These are phyloP conservation scores for Diplodus puntazzo DNA, from an alignment of 2,797 vertebrate genomes.

Conservation along the genomic window DNA sequence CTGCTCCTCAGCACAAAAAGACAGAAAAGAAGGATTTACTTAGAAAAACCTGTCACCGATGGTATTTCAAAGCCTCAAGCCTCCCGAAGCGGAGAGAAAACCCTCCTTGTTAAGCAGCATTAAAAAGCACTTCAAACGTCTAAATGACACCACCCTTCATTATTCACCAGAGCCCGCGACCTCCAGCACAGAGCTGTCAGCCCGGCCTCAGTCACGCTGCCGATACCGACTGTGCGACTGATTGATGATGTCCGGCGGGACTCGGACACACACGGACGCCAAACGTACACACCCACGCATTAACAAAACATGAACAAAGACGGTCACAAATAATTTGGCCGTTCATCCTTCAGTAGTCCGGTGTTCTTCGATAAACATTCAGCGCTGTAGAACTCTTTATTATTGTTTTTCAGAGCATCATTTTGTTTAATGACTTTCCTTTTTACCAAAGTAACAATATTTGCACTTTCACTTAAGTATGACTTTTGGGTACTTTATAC, in stretches of 20 bases:
- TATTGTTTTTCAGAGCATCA: background rate
- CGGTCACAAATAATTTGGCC: background rate
- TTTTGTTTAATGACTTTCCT: background rate
- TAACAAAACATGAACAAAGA: background rate
- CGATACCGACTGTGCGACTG: slow-evolving; percentile 55
- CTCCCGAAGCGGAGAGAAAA: slow-evolving; percentile 37
- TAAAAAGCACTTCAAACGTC: slow-evolving; percentile 67
- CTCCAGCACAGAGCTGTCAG: slow-evolving; percentile 67
- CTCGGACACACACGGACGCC: background rate
- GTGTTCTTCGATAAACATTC: background rate
- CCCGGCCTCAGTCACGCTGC: slow-evolving; percentile 46
- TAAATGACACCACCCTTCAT: slow-evolving; percentile 66
- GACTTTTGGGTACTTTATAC: too few relatives aligned
- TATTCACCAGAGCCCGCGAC: slow-evolving; percentile 62
- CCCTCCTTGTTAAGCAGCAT: slow-evolving; percentile 61
- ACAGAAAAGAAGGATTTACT: slow-evolving; percentile 51
- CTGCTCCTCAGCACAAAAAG: slow-evolving; percentile 49
- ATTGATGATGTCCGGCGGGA: slow-evolving; percentile 62
- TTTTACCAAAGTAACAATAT: too few relatives aligned
- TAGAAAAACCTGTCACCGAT: slow-evolving; percentile 46
- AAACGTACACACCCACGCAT: background rate
- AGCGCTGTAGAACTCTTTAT: background rate
- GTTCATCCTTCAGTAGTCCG: background rate
- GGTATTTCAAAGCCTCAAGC: slow-evolving; percentile 42
- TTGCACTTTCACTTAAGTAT: too few relatives aligned